phyloP scores from a whole-genome alignment of 2,113 vertebrate species.

The Mesitornis unicolor region DNA sequence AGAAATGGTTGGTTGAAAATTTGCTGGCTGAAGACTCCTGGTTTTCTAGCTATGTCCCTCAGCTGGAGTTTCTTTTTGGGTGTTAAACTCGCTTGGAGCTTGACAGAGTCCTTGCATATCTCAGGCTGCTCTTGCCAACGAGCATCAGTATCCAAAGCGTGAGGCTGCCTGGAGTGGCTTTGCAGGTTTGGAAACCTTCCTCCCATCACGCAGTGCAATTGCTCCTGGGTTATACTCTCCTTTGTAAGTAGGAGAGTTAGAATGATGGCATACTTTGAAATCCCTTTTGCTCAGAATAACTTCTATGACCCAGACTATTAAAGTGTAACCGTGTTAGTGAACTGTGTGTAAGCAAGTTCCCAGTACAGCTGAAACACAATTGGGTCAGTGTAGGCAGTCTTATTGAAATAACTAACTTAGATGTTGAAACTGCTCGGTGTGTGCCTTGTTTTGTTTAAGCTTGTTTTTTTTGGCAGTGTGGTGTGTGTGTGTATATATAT shows the following conservation, averaged over 20 bases:
- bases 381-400: constrained; percentile 40
- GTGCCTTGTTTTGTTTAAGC: constrained; percentile 20
- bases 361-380: background rate
- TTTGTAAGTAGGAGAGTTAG: background rate
- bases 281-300: background rate
- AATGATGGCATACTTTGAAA: background rate
- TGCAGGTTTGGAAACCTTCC: background rate
- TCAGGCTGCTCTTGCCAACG: background rate
- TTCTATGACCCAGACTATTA: background rate
- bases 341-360: background rate
- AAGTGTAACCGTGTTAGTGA: background rate
- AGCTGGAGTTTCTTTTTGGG: background rate
- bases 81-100: background rate
- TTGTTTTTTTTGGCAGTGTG: background rate
- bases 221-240: background rate
- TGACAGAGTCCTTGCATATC: background rate
- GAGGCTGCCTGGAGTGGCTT: background rate
- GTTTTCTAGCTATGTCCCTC: fast-evolving
- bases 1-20: background rate
- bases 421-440: constrained; percentile 23
- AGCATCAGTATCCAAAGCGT: background rate
- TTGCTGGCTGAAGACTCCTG: background rate
- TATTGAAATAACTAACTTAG: background rate
- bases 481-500: no score
- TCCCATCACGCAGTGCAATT: fast-evolving